These are phyloP conservation scores for Athrips mouffetella DNA, from an alignment of 2,888 invertebrate species.

Conservation along the genomic window DNA sequence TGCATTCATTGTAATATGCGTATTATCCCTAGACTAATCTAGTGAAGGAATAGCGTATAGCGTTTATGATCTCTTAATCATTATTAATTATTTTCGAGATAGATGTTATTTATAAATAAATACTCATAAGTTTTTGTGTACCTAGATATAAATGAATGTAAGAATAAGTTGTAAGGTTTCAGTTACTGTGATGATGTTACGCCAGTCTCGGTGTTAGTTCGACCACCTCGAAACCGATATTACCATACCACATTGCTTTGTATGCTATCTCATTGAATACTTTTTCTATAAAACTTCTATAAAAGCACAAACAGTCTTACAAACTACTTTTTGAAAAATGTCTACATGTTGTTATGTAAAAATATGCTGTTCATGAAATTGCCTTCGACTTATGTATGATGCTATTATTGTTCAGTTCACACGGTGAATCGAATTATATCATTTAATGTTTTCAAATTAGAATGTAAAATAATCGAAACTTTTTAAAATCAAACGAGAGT, in stretches of 20 bases:
- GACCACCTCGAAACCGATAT: constrained; percentile 6
- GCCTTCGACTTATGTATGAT: constrained; percentile 38
- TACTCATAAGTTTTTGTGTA: constrained; percentile 75
- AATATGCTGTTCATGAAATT: constrained; percentile 29
- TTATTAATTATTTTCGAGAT: constrained; percentile 75
- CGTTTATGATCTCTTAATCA: constrained; percentile 78
- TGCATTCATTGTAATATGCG: constrained; percentile 62
- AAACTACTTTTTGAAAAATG: constrained; percentile 8
- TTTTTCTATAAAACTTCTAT: constrained; percentile 40
- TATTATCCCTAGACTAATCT: constrained; percentile 70
- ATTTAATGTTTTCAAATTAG: constrained; percentile 26
- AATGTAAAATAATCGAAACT: constrained; percentile 36
- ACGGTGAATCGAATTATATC: constrained; percentile 28
- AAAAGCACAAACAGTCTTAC: constrained; percentile 49
- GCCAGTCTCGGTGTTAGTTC: constrained; percentile 22
- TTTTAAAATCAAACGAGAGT: constrained; percentile 23
- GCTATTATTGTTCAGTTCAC: constrained; percentile 34
- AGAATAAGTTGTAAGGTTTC: constrained; percentile 44
- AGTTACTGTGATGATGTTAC: constrained; percentile 46
- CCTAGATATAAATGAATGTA: constrained; percentile 56
- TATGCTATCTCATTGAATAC: too few species aligned
- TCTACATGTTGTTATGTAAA: constrained; percentile 17
- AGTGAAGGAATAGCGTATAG: constrained; percentile 67
- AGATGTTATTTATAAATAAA: constrained; percentile 66
- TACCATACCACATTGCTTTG: neutral